Evolutionary conservation across 2,797 vertebrate genomes (phyloP).

Genomic region (Notoglanidium macrostoma): DNA sequence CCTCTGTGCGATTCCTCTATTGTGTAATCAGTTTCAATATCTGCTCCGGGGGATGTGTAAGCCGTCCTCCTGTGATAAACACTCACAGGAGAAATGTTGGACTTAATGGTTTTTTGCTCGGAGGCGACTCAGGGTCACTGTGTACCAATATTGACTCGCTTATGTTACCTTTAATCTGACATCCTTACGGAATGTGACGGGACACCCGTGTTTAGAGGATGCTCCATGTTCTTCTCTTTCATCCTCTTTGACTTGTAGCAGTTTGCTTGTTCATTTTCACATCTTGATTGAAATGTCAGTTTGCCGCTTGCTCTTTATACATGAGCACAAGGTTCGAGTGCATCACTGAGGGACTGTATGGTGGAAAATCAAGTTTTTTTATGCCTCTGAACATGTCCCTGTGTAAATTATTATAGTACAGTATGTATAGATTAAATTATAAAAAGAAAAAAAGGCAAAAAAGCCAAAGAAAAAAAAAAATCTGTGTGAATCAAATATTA

Average conservation of each 20-base stretch:
- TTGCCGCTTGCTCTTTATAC: conserved; percentile 1
- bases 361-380: neutral
- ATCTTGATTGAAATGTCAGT: conserved; percentile 37
- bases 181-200: conserved; percentile 79
- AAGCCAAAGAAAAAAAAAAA: neutral
- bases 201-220: conserved; percentile 64
- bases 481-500: neutral
- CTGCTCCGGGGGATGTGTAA: conserved; percentile 90
- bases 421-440: neutral
- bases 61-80: conserved; percentile 90
- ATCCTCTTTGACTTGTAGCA: conserved; percentile 22
- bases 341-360: neutral
- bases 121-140: conserved; percentile 83
- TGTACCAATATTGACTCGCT: conserved; percentile 89
- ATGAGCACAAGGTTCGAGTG: neutral
- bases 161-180: conserved; percentile 89
- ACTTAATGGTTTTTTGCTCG: conserved; percentile 90
- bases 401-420: neutral
- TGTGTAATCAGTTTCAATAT: conserved; percentile 96
- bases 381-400: neutral
- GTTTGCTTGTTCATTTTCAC: conserved; percentile 34
- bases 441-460: neutral
- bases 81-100: conserved; percentile 90
- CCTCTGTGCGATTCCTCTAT: conserved; percentile 90
- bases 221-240: conserved; percentile 17